phyloP scores from a whole-genome alignment of 2,113 vertebrate species.

The Tachuris rubrigastra region DNA sequence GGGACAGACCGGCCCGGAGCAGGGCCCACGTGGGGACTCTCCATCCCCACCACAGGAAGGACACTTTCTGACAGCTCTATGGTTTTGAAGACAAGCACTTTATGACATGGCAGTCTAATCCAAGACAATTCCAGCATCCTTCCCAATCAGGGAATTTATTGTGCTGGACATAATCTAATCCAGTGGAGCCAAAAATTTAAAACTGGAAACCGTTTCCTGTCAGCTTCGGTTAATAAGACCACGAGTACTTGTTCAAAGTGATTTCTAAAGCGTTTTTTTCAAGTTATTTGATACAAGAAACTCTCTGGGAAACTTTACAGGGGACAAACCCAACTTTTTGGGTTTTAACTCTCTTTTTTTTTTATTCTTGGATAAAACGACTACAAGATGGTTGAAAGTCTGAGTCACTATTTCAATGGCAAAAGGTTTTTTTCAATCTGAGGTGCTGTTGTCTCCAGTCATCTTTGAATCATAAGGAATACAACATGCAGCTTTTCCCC shows the following conservation, averaged over 20 bases:
- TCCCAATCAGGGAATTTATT: background rate
- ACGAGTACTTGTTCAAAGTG: constrained; percentile 8
- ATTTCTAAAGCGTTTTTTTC: constrained; percentile 52
- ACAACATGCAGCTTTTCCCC: background rate
- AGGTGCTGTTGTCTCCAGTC: background rate
- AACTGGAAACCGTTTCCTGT: constrained; percentile 63
- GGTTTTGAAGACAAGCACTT: constrained; percentile 75
- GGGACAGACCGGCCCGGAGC: background rate
- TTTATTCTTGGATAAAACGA: constrained; percentile 62
- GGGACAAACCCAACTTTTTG: constrained; percentile 55
- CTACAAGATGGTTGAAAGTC: constrained; percentile 45
- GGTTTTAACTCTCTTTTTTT: constrained; percentile 60
- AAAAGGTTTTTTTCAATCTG: background rate
- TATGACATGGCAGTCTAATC: constrained; percentile 54
- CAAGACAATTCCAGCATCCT: constrained; percentile 54
- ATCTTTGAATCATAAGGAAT: background rate
- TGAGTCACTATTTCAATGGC: background rate
- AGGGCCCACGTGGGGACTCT: background rate
- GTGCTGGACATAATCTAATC: constrained; percentile 40
- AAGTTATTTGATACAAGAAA: constrained; percentile 63
- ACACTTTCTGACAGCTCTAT: constrained; percentile 18
- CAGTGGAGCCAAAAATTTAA: constrained; percentile 54
- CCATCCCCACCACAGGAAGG: constrained; percentile 26
- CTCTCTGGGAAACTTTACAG: constrained; percentile 60
- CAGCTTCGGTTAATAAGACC: constrained; percentile 24